Evolutionary conservation across 1,140 invertebrate species (phyloP).

Genomic region (Drosophila varians): DNA sequence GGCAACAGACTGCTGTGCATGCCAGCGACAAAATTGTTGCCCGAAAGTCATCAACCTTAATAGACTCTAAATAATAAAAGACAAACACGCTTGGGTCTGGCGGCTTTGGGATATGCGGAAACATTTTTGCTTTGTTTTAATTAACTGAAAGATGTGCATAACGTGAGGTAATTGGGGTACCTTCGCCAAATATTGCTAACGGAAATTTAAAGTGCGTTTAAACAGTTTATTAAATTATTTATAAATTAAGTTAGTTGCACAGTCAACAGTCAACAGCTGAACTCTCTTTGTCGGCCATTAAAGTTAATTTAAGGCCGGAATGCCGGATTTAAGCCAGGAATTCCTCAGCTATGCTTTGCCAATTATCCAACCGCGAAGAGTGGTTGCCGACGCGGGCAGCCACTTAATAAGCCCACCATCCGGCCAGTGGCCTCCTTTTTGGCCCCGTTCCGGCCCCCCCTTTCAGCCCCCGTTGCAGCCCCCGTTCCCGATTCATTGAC

Average conservation of each 20-base stretch:
- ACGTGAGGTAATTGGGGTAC: not conserved
- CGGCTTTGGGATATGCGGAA: not conserved
- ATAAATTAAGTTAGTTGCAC: not conserved
- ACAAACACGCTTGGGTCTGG: constrained; percentile 4
- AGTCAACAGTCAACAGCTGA: constrained; percentile 13
- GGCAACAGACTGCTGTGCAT: constrained; percentile 10
- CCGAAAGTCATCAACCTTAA: constrained; percentile 33
- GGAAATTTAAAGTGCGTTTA: not conserved
- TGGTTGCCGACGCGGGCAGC: constrained; percentile 23
- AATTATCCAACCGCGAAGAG: constrained; percentile 44
- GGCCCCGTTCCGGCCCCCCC: not conserved
- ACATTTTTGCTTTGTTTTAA: not conserved
- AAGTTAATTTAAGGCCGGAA: constrained; percentile 12
- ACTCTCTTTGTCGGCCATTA: constrained; percentile 32
- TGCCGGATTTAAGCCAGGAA: constrained; percentile 1
- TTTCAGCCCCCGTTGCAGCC: not conserved
- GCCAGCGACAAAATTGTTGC: constrained; percentile 32
- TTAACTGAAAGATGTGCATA: not conserved
- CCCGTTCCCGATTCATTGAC: constrained; percentile 43
- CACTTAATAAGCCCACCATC: constrained; percentile 50
- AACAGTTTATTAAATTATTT: not conserved
- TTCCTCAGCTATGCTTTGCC: constrained; percentile 32
- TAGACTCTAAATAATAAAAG: constrained; percentile 32
- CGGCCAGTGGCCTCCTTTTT: constrained; percentile 36
- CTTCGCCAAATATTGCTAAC: not conserved